Evolutionary conservation across 2,888 invertebrate genomes (phyloP), one percentile per base, ranked within the genome.

Genomic region (Drosophila ustulata): DNA sequence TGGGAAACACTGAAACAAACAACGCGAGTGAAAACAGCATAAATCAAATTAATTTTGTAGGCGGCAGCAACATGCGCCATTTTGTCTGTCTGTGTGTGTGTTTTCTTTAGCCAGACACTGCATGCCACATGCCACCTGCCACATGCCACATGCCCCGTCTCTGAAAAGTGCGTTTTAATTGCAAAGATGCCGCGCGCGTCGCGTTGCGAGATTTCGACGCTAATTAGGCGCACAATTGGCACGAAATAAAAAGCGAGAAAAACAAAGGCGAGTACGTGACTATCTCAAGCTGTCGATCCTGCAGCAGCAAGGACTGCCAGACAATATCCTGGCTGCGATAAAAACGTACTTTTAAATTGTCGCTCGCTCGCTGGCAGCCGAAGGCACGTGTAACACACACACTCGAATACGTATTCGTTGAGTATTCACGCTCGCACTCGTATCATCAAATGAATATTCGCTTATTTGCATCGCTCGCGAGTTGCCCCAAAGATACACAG

Each of bases 41-140:
- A 90, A 90, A 90, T 90, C 90, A 90, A 89, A 90, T 90, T 88
- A 88, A 90, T 89, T 89, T 89, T 79, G 89, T 82, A 87, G 89
- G 83, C 88, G 77, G 69, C 55, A 11, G 39, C 79, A 81, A 75
- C 88, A 76, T 82, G 82, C 85, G 88, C 79, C 86, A 88, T 85
- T 88, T 82, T 82, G 43, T 53, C 34, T 39, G 4, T 43, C n/a
- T 61, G 39, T 50, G 26, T 41, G 25, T 41, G 45, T 30, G 51
- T 57, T 55, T 55, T 55, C 55, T 51, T 72, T 58, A 49, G 25
- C 43, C 72, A 71, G 77, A 63, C 52, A 64, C 49, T 63, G 43
- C 26, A 4, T 34, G 45, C n/a, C 52, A n/a, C 11, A 6, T 9
- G 58, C 2, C 41, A 0, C 11, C 3, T 34, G 32, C 34, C 56